A percentile compares a stretch with the other conserved stretches of the same genome.
Evolutionary conservation across 2,888 invertebrate genomes (phyloP).

Genomic region (Amphiduros pacificus): DNA sequence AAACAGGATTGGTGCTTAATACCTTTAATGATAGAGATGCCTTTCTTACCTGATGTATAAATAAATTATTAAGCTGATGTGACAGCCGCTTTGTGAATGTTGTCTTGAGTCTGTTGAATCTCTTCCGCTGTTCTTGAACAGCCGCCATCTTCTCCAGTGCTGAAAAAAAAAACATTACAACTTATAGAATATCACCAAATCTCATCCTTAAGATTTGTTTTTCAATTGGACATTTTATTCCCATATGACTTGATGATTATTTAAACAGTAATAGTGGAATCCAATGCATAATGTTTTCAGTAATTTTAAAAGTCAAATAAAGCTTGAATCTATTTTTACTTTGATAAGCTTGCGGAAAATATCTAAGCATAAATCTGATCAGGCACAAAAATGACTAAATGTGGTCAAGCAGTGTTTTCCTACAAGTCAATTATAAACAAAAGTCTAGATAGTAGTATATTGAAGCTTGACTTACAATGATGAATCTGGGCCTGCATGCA

Average conservation of each 20-base stretch:
- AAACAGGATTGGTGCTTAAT: no score
- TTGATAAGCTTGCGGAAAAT: no score
- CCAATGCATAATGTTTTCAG: no score
- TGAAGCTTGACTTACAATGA: slow-evolving; percentile 42
- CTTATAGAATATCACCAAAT: no score
- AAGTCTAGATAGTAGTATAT: neutral
- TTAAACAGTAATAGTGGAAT: no score
- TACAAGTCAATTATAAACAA: neutral
- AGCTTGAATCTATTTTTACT: no score
- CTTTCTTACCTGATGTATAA: slow-evolving; percentile 80
- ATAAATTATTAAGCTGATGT: slow-evolving; percentile 89
- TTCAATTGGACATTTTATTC: no score
- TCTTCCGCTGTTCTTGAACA: slow-evolving; percentile 78
- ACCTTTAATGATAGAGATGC: no score
- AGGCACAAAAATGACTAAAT: neutral
- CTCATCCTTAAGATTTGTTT: no score
- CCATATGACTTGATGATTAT: no score
- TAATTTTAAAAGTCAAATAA: no score
- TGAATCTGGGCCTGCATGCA: slow-evolving; percentile 68
- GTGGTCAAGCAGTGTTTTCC: neutral
- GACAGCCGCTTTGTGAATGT: slow-evolving; percentile 82
- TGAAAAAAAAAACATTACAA: slow-evolving; percentile 21
- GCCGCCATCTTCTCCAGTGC: slow-evolving; percentile 68
- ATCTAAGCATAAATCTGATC: no score
- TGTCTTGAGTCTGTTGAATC: slow-evolving; percentile 75